A percentile compares a stretch with the other conserved stretches of the same genome.
These are phyloP conservation scores for Dunckerocampus dactyliophorus DNA, from an alignment of 2,113 vertebrate genomes.

Conservation along the genomic window DNA sequence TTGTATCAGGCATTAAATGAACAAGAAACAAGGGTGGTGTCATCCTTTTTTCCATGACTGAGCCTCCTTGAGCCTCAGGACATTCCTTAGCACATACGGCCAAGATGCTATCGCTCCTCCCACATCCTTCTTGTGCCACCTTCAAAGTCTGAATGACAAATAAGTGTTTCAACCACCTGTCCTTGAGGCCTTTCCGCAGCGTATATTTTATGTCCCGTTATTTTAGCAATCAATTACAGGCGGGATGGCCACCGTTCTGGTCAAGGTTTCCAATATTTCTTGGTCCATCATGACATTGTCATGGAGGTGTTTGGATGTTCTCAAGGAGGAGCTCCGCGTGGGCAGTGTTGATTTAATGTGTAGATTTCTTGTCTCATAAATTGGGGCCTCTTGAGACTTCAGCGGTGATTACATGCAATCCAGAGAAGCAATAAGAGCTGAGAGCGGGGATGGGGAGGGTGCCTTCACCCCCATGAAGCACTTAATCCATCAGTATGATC, in stretches of 20 bases:
- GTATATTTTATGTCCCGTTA: conserved; percentile 15
- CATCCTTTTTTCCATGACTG: no score
- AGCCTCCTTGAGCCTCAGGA: no score
- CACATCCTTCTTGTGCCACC: not conserved
- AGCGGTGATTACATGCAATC: conserved; percentile 43
- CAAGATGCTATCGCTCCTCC: not conserved
- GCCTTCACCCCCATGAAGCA: conserved; percentile 26
- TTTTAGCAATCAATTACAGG: conserved; percentile 19
- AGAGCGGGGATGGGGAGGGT: conserved; percentile 27
- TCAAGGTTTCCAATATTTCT: conserved; percentile 25
- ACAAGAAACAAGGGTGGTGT: no score
- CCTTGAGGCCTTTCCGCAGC: not conserved
- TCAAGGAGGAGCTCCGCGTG: conserved; percentile 12
- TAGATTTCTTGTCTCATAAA: conserved; percentile 44
- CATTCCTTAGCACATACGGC: not conserved
- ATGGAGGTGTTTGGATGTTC: conserved; percentile 11
- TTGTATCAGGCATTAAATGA: no score
- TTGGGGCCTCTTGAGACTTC: conserved; percentile 32
- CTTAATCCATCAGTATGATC: conserved; percentile 15
- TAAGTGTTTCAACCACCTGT: not conserved
- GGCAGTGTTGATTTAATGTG: conserved; percentile 38
- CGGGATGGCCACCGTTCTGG: not conserved
- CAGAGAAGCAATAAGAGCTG: conserved; percentile 40
- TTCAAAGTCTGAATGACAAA: not conserved
- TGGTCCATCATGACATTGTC: conserved; percentile 24